A percentile compares a stretch with the other conserved stretches of the same genome.
phyloP scores from a whole-genome alignment of 2,113 vertebrate species.

The Aleadryas rufinucha region DNA sequence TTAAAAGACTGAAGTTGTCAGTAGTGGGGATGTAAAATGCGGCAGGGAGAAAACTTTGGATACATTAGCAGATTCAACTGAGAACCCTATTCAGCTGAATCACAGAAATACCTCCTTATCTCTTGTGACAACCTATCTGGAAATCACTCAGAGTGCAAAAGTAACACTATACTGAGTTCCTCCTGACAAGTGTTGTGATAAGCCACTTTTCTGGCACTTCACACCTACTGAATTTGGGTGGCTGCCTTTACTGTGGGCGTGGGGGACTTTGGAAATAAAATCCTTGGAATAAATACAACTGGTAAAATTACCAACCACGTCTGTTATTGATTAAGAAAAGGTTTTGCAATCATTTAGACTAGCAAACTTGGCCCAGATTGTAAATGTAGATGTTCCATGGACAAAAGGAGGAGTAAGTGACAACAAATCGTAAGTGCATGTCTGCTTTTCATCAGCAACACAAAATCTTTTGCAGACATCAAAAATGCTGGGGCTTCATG shows the following conservation, averaged over 20 bases:
- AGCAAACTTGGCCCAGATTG: not conserved
- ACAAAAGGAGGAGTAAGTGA: not conserved
- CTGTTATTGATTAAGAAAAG: not conserved
- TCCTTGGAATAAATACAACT: not conserved
- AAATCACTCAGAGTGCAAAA: not conserved
- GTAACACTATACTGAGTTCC: not conserved
- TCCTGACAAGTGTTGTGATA: not conserved
- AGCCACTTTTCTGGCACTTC: not conserved
- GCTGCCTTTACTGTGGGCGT: not conserved
- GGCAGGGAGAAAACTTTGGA: not conserved
- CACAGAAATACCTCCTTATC: not conserved
- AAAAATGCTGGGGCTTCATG: not conserved
- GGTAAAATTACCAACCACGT: not conserved
- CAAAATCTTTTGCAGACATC: not conserved
- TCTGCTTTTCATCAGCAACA: not conserved
- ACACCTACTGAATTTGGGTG: not conserved
- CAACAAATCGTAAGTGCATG: rapidly evolving
- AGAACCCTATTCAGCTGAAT: not conserved
- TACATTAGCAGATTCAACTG: not conserved
- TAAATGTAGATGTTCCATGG: not conserved
- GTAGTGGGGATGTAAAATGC: not conserved
- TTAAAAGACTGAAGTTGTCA: not conserved
- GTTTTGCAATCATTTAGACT: not conserved
- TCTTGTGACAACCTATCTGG: not conserved
- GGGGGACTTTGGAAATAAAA: not conserved